phyloP scores from a whole-genome alignment of 2,888 invertebrate species.

The Melanostoma scalare region DNA sequence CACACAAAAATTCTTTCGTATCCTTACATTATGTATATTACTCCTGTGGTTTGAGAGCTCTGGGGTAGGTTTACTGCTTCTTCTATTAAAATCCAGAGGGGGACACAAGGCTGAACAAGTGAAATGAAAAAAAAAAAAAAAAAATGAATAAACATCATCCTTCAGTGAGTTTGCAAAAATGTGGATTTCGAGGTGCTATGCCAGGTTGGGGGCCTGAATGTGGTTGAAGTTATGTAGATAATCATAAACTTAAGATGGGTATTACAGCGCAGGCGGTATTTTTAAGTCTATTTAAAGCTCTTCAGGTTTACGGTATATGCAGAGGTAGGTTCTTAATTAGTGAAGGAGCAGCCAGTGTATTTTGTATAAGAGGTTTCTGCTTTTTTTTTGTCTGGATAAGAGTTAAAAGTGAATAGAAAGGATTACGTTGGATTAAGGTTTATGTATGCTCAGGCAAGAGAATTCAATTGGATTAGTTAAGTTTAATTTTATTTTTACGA shows the following conservation, averaged over 20 bases:
- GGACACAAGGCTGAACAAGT: not conserved
- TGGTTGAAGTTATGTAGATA: conserved; percentile 58
- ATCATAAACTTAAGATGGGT: conserved; percentile 21
- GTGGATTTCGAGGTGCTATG: conserved; percentile 60
- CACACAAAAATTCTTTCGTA: conserved; percentile 27
- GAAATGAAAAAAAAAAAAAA: not conserved
- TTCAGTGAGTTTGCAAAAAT: conserved; percentile 34
- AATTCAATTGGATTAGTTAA: too few species aligned
- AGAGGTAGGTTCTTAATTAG: conserved; percentile 40
- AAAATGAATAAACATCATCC: conserved; percentile 12
- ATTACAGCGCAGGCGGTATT: not conserved
- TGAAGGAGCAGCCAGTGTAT: not conserved
- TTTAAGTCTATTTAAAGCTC: conserved; percentile 20
- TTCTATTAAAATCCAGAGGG: conserved; percentile 17
- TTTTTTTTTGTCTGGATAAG: not conserved
- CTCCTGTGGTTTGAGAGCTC: conserved; percentile 46
- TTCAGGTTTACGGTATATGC: not conserved
- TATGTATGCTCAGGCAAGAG: not conserved
- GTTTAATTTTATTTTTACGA: too few species aligned
- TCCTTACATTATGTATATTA: conserved; percentile 63
- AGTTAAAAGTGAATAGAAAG: not conserved
- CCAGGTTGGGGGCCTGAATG: conserved; percentile 39
- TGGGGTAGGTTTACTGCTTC: conserved; percentile 8
- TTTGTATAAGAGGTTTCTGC: not conserved
- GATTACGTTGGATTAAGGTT: conserved; percentile 3